Base-by-base conservation (phyloP, 2,113 vertebrate species). In the Barbus barbus region DNA sequence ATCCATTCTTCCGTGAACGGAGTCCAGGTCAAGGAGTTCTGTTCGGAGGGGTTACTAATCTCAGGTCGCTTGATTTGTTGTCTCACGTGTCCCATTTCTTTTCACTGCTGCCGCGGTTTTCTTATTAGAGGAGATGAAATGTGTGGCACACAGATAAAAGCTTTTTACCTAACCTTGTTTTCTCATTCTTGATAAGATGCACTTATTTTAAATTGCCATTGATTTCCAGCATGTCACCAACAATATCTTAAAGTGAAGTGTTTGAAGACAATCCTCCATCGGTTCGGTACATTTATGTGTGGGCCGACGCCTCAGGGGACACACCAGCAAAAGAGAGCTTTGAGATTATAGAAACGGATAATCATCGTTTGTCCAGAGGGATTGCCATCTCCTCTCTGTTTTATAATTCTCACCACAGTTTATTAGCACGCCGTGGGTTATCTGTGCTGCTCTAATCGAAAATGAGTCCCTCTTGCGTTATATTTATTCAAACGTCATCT, bases 121-220 rank as follows among this genome's bases (percentile, higher is more conserved):
- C 58, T 26, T 46, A 80, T 65, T 65, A 65, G 16, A 33, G 78
- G 60, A 67, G 78, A 28, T 63, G 7, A 63, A 79, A 63, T 4
- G 20, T 80, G 41, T 65, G 60, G 18, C 61, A 28, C 41, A 8
- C 12, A 31, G 41, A 80, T 65, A 67, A 67, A 80, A 80, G 78
- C 60, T 48, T 13, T 80, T 31, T 14, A 28, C 24, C 58, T 31
- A 80, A 65, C 11, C 79, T 53, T 81, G 79, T 71, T 82, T 81
- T 46, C 33, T 78, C 60, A 31, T 36, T 71, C 28, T 82, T 3
- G 65, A 38, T 82, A 71, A 82, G 80, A 82, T 53, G 65, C 28
- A 71, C 63, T 82, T 71, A 51, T 56, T 71, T 56, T 38, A 71
- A 82, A 82, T 82, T 56, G 28, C 48, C 22, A 82, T 82, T 53